These are phyloP conservation scores for Anableps anableps DNA, from an alignment of 2,797 vertebrate genomes.

Conservation along the genomic window DNA sequence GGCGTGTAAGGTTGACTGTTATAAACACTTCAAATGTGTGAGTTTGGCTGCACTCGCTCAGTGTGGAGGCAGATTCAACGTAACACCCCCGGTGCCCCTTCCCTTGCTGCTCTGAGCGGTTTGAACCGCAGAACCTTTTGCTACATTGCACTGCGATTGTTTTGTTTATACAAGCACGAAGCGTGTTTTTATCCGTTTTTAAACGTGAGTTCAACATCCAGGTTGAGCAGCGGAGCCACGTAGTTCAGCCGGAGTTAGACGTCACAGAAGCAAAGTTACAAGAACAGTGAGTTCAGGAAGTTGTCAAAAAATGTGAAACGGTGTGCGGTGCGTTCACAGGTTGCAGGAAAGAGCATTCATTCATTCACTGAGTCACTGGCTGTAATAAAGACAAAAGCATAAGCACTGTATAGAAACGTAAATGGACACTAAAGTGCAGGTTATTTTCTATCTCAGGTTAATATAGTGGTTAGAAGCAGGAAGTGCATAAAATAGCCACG, in stretches of 20 bases:
- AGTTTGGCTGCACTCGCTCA: not conserved
- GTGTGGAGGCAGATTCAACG: not conserved
- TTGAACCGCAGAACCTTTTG: not conserved
- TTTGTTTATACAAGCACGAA: constrained; percentile 1
- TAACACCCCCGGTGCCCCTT: not conserved
- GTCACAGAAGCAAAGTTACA: constrained; percentile 43
- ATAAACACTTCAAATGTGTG: not conserved
- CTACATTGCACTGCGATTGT: constrained; percentile 19
- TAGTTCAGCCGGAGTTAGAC: constrained; percentile 29
- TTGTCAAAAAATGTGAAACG: constrained; percentile 34
- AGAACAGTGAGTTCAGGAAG: constrained; percentile 61
- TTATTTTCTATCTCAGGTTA: not conserved
- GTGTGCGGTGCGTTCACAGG: constrained; percentile 43
- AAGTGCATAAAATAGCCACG: not conserved
- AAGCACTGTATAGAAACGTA: not conserved
- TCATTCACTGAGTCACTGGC: not conserved
- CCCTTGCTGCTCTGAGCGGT: not conserved
- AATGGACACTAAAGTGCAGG: not conserved
- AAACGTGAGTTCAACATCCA: not conserved
- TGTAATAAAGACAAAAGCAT: not conserved
- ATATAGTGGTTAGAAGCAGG: no score
- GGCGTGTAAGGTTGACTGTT: not conserved
- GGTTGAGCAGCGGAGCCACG: constrained; percentile 40
- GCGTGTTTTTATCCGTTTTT: not conserved
- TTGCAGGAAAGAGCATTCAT: not conserved